Conservation (phyloP, 2,888 invertebrate species). For the Drepana falcataria region DNA sequence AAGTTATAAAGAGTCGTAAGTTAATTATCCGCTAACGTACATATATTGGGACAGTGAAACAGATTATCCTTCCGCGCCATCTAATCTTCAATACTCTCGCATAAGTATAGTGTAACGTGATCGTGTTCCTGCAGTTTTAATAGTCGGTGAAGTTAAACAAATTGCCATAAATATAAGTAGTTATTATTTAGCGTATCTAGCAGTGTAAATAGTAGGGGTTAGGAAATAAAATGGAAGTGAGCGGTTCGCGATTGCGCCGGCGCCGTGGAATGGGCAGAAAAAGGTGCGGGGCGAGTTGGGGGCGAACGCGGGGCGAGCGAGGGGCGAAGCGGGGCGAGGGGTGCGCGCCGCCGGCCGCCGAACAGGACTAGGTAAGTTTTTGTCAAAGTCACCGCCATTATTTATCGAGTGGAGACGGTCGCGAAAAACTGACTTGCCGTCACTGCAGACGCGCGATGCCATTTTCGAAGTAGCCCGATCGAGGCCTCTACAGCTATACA, state of each 20-base stretch:
- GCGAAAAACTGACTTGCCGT: constrained; percentile 75
- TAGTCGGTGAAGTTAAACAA: constrained; percentile 78
- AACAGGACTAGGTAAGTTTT: constrained; percentile 78
- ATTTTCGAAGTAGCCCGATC: constrained; percentile 70
- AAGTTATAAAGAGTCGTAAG: constrained; percentile 74
- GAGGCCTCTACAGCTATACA: constrained; percentile 46
- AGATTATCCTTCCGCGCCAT: constrained; percentile 70
- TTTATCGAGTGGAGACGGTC: constrained; percentile 77
- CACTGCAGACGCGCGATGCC: constrained; percentile 62
- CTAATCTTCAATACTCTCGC: constrained; percentile 73
- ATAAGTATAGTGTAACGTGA: constrained; percentile 77
- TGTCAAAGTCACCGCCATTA: constrained; percentile 77
- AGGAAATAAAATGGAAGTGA: constrained; percentile 53
- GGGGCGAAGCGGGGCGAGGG: constrained; percentile 29
- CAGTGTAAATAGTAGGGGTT: constrained; percentile 74
- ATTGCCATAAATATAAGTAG: constrained; percentile 79
- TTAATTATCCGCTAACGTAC: constrained; percentile 60
- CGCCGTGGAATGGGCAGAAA: constrained; percentile 73
- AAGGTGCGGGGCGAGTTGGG: constrained; percentile 32
- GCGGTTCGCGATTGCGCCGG: constrained; percentile 60
- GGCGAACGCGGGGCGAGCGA: constrained; percentile 20
- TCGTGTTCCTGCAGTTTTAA: constrained; percentile 78
- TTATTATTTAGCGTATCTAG: constrained; percentile 67
- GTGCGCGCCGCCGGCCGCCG: constrained; percentile 70
- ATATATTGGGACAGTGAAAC: constrained; percentile 59